Percentiles rank a stretch among this genome's conserved stretches.
Conservation (phyloP, 2,888 invertebrate genomes). For the Archips crataeganus region DNA sequence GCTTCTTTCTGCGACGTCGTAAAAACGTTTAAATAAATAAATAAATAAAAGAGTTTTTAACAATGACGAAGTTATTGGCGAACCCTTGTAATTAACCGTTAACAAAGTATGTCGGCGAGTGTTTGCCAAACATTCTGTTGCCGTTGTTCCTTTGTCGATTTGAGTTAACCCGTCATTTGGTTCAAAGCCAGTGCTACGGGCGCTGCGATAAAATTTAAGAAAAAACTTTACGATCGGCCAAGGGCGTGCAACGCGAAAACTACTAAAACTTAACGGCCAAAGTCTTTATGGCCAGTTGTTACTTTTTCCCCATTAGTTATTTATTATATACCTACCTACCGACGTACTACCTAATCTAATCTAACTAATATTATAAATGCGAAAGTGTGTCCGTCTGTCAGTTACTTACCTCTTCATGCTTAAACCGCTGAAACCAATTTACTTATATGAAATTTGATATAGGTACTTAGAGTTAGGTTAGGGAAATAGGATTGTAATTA, state of each 20-base stretch:
- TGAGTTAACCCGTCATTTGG: slow-evolving; percentile 70
- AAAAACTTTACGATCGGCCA: slow-evolving; percentile 74
- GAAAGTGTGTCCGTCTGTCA: background rate
- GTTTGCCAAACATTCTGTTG: slow-evolving; percentile 70
- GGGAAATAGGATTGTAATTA: too few species aligned
- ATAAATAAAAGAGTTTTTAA: slow-evolving; percentile 66
- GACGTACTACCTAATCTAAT: background rate
- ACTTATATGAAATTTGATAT: too few species aligned
- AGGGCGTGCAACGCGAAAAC: slow-evolving; percentile 62
- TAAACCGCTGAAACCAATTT: too few species aligned
- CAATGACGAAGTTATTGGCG: slow-evolving; percentile 70
- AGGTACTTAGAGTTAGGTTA: too few species aligned
- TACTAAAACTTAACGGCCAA: slow-evolving; percentile 67
- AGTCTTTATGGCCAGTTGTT: slow-evolving; percentile 71
- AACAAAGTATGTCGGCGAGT: slow-evolving; percentile 65
- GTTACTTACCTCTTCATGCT: too few species aligned
- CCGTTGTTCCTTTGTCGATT: slow-evolving; percentile 63
- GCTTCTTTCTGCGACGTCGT: slow-evolving; percentile 60
- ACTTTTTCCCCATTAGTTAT: slow-evolving; percentile 52
- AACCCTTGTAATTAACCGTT: slow-evolving; percentile 78
- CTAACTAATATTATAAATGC: slow-evolving; percentile 15
- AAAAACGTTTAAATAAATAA: slow-evolving; percentile 60
- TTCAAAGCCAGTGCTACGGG: slow-evolving; percentile 18
- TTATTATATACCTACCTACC: too few species aligned
- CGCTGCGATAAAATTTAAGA: slow-evolving; percentile 59